Percentiles rank a stretch among this genome's conserved stretches.
Evolutionary conservation across 1,140 invertebrate species (phyloP).

Genomic region (Steinernema feltiae): DNA sequence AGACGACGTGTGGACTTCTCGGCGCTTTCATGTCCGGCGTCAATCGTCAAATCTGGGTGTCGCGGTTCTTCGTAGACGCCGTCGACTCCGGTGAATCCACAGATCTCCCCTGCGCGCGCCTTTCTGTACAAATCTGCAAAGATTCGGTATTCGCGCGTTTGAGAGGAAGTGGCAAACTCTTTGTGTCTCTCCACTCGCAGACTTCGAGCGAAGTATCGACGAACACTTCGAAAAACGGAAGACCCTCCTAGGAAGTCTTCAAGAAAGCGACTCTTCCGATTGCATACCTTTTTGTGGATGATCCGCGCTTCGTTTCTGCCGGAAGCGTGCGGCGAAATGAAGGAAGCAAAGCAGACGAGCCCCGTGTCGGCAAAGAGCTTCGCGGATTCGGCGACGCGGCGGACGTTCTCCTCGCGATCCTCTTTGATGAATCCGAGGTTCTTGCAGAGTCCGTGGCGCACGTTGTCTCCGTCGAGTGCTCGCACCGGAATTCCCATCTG

Average conservation of each 20-base stretch:
- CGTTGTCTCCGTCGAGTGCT: constrained; percentile 93
- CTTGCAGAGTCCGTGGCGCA: constrained; percentile 79
- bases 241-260: neutral
- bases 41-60: constrained; percentile 74
- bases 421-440: constrained; percentile 86
- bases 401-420: constrained; percentile 93
- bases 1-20: constrained; percentile 46
- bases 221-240: constrained; percentile 83
- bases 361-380: constrained; percentile 96
- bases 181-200: constrained; percentile 89
- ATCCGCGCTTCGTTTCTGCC: constrained; percentile 79
- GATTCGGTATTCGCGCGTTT: neutral
- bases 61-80: constrained; percentile 72
- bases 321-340: constrained; percentile 89
- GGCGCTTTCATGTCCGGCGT: constrained; percentile 75
- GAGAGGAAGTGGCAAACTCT: constrained; percentile 59
- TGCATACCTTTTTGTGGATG: constrained; percentile 76
- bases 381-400: constrained; percentile 88
- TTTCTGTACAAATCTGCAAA: constrained; percentile 84
- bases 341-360: constrained; percentile 87
- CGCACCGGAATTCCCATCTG: constrained; percentile 84
- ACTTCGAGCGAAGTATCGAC: constrained; percentile 87
- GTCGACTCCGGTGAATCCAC: constrained; percentile 95
- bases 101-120: constrained; percentile 83
- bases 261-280: constrained; percentile 56